These are phyloP conservation scores for Poecilia wingei DNA, from an alignment of 2,797 vertebrate species.

Conservation along the genomic window DNA sequence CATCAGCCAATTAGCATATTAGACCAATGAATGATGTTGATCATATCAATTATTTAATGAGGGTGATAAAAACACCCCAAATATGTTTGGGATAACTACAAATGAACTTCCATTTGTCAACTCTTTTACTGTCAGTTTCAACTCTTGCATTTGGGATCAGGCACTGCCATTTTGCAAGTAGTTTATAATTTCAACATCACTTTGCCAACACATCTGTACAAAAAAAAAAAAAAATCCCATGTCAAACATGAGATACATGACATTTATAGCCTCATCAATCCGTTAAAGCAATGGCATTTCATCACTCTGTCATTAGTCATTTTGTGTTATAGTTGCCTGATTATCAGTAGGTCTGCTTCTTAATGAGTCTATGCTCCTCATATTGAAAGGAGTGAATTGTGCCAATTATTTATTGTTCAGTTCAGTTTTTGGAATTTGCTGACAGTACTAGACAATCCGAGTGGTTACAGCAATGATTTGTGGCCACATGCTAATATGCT, in stretches of 20 bases:
- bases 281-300: slow-evolving; percentile 5
- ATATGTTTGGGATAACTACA: neutral
- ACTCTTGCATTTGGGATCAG: neutral
- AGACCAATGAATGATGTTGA: neutral
- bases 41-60: neutral
- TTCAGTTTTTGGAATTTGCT: neutral
- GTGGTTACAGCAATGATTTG: neutral
- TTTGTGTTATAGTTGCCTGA: slow-evolving; percentile 4
- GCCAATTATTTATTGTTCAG: neutral
- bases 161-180: neutral
- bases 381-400: neutral
- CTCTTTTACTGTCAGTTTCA: neutral
- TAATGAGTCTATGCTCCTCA: neutral
- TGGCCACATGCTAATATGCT: neutral
- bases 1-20: neutral
- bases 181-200: neutral
- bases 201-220: neutral
- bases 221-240: neutral
- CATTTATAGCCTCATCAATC: slow-evolving; percentile 10
- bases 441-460: neutral
- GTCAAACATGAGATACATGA: slow-evolving; percentile 6
- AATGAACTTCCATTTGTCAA: neutral
- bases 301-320: slow-evolving; percentile 10
- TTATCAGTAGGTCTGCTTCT: neutral
- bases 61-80: neutral